Evolutionary conservation across 2,797 vertebrate species (phyloP), one percentile per base, ranked within the genome.

Genomic region (Trematomus bernacchii): DNA sequence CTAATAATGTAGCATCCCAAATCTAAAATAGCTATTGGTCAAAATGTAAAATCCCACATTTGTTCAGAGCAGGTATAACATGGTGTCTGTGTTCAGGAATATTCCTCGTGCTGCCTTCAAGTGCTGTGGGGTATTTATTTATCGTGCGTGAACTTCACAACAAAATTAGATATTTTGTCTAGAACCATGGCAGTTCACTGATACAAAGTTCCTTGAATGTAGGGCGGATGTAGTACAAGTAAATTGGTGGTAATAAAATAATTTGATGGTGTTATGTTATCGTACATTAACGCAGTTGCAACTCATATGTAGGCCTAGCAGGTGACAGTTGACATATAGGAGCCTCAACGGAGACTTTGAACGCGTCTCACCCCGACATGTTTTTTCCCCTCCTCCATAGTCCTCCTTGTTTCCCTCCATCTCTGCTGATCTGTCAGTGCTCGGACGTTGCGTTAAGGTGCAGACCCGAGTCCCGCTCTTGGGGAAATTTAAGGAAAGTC

Each of bases 351-450:
- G 19, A 43, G 65, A 2, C 76, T 0, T 0, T 86, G 82, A 92
- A 93, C 76, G 90, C 7, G 0, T 59, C 88, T 74, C 60, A 46
- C 27, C 16, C 81, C 59, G 87, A 84, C 88, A 85, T 85, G 79
- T 84, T 85, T 63, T 53, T 13, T 30, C 76, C 83, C 89, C 85
- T 83, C 85, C 89, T 89, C 86, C 80, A 70, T 55, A 51, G 77
- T 72, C 84, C 67, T 76, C 81, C 89, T 90, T 30, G 73, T 86
- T 82, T 85, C 81, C 67, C 64, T 80, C 86, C 76, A 53, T 77
- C 85, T 66, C 83, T 10, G 57, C 47, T 65, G 10, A 18, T 46
- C 73, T 44, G 62, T 66, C 84, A 87, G 76, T 86, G 76, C 82
- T 84, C 87, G 77, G 86, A 61, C 79, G 58, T 67, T 58, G 68